These are phyloP conservation scores for Papilio gigon DNA, from an alignment of 2,888 invertebrate species.

Conservation along the genomic window DNA sequence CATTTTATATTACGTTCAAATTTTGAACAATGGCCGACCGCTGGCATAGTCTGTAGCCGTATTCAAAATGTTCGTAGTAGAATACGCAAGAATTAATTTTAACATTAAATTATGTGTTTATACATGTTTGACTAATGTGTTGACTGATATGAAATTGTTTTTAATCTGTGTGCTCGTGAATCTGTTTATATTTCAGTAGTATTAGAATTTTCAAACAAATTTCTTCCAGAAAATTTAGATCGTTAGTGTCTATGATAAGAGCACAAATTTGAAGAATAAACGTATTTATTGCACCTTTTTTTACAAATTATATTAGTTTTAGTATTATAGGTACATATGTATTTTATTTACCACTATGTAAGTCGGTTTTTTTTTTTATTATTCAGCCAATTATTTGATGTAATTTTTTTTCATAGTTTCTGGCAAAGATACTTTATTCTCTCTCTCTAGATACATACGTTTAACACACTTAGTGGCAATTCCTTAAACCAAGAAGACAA, in stretches of 20 bases:
- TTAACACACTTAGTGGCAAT: background rate
- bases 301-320: background rate
- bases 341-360: background rate
- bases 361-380: no score
- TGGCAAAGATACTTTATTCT: no score
- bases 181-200: background rate
- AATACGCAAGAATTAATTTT: no score
- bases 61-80: no score
- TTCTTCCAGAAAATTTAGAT: background rate
- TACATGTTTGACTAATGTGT: background rate
- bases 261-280: background rate
- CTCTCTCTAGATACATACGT: no score
- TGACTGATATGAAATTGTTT: background rate
- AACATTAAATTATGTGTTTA: no score
- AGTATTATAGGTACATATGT: background rate
- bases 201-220: background rate
- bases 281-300: background rate
- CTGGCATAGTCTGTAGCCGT: no score
- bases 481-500: background rate
- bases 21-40: no score
- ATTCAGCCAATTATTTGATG: no score
- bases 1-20: no score
- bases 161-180: background rate
- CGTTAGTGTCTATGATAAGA: background rate
- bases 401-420: no score